Conservation (phyloP, 1,140 invertebrate genomes). For the Lasioglossum baleicum region DNA sequence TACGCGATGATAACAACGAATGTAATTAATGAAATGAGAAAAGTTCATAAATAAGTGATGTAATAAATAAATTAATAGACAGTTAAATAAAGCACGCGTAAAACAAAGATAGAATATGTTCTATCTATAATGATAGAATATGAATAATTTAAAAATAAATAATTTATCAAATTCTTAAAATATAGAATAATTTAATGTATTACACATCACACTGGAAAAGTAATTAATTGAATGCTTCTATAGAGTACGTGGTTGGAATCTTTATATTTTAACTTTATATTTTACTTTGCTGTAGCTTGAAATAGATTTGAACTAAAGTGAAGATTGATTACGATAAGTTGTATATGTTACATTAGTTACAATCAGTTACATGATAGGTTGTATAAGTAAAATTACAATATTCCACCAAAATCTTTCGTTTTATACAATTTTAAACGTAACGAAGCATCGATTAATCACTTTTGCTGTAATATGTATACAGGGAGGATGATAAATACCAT, state of each 20-base stretch:
- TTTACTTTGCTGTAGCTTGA: too few relatives aligned
- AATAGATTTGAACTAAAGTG: too few relatives aligned
- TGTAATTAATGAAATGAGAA: background rate
- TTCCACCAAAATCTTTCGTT: background rate
- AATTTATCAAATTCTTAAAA: background rate
- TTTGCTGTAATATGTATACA: too few relatives aligned
- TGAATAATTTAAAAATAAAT: background rate
- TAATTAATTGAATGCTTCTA: background rate
- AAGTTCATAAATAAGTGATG: background rate
- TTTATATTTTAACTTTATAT: too few relatives aligned
- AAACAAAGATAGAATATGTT: too few relatives aligned
- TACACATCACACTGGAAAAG: background rate
- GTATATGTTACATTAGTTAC: too few relatives aligned
- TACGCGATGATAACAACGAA: background rate
- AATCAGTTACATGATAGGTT: too few relatives aligned
- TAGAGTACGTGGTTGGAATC: too few relatives aligned
- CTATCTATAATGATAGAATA: too few relatives aligned
- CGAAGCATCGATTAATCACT: background rate
- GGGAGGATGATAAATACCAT: too few relatives aligned
- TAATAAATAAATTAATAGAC: background rate
- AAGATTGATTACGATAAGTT: background rate
- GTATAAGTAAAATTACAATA: background rate
- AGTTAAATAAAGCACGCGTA: background rate
- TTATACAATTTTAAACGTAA: background rate
- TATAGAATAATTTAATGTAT: background rate